Base-by-base conservation (phyloP, 2,888 invertebrate genomes). In the Lymantria monacha region DNA sequence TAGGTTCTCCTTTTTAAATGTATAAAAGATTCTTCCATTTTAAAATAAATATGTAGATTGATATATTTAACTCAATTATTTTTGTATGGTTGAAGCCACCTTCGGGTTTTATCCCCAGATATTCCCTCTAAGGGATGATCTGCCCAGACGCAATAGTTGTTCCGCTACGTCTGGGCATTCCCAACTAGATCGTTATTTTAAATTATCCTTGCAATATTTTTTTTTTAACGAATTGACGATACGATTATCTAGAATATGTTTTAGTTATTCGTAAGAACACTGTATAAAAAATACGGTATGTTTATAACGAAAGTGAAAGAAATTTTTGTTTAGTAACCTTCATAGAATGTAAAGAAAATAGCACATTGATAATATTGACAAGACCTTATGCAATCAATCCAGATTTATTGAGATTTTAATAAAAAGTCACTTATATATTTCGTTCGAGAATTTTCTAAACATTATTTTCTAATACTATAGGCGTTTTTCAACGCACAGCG, bases 171-270 rank as follows among this genome's bases (percentile, higher is more conserved):
- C 33, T 33, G 33, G n/a, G 33, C 33, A 9, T 33, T 8, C 33
- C 33, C 33, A 10, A 33, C 14, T 41, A 14, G 15, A 41, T 64
- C 44, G 44, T 55, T 55, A 51, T 52, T 55, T 65, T 42, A 53
- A 53, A 57, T 54, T 51, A 38, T 38, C 11, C n/a, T 38, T 38
- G 12, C 38, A 38, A 33, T 38, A 12, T 38, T 38, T 38, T 38
- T 38, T 38, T 38, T 38, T n/a, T 38, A 36, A 38, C 38, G 12
- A 38, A 11, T 38, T 38, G 38, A 38, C 38, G 33, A 33, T 33
- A 33, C 33, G 33, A 33, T 33, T 33, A 22, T 22, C 3, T 33
- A 33, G 15, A 38, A 54, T 38, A 41, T 46, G 5, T 46, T 15
- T 49, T 40, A 53, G 36, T 54, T 40, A 46, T 15, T 44, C 31